phyloP scores from a whole-genome alignment of 2,797 vertebrate genomes.

The Potorous gilbertii region DNA sequence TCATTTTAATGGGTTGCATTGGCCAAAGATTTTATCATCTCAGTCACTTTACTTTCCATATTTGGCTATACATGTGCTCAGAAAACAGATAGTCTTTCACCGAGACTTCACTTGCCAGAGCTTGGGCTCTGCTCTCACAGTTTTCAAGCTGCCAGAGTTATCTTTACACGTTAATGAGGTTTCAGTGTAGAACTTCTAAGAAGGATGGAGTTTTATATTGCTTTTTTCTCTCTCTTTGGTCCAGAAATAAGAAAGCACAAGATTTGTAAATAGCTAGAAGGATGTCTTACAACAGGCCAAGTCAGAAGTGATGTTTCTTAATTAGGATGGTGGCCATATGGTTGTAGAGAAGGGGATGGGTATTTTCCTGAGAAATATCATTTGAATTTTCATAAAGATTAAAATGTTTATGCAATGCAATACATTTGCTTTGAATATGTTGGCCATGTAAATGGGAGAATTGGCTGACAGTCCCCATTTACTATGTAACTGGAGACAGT shows the following conservation, averaged over 20 bases:
- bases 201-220: neutral
- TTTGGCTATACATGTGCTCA: neutral
- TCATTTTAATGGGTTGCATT: neutral
- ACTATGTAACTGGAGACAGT: neutral
- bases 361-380: neutral
- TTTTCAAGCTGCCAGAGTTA: neutral
- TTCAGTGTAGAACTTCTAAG: neutral
- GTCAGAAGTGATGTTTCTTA: neutral
- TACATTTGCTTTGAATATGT: neutral
- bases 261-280: neutral
- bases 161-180: neutral
- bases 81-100: neutral
- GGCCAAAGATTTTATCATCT: neutral
- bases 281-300: neutral
- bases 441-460: neutral
- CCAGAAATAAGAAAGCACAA: neutral
- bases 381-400: neutral
- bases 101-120: neutral
- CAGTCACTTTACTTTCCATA: neutral
- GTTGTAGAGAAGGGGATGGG: neutral
- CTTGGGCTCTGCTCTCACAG: neutral
- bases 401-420: neutral
- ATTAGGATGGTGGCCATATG: neutral
- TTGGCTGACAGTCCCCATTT: neutral
- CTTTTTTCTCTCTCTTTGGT: neutral